phyloP scores from a whole-genome alignment of 37 sponge, comb jelly and placozoan species.

The Geodia barretti region DNA sequence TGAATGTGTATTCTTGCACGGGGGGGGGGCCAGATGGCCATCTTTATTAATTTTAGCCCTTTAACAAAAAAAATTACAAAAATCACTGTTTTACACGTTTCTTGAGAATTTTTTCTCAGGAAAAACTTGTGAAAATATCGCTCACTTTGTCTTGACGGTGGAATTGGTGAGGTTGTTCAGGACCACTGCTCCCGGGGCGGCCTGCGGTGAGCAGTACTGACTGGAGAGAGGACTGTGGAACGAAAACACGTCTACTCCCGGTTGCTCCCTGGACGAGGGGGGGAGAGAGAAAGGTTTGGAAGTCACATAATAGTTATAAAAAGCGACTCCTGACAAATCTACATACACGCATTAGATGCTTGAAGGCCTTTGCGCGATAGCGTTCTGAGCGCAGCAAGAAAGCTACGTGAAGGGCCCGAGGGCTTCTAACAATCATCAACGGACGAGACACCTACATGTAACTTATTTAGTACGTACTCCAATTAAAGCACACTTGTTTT shows the following conservation, averaged over 20 bases:
- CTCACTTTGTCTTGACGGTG: constrained; percentile 35
- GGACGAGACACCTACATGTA: no score
- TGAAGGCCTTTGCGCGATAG: no score
- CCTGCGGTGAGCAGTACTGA: constrained; percentile 30
- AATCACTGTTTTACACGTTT: neutral
- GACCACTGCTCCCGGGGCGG: constrained; percentile 28
- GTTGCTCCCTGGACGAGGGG: constrained; percentile 19
- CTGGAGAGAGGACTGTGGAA: constrained; percentile 35
- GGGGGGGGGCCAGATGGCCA: neutral
- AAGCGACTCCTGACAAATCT: no score
- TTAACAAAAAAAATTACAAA: neutral
- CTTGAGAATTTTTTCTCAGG: neutral
- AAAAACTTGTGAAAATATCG: neutral
- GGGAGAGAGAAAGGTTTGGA: no score
- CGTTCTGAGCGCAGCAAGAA: no score
- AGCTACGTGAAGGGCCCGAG: no score
- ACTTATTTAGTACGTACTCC: no score
- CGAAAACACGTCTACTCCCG: constrained; percentile 25
- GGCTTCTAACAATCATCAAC: no score
- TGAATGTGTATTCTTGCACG: neutral
- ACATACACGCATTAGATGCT: no score
- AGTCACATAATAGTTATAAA: no score
- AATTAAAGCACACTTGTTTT: no score
- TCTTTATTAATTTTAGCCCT: no score
- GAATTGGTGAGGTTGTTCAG: constrained; percentile 59